These are phyloP conservation scores for Dipodomys stephensi DNA, from an alignment of 2,113 vertebrate species.

Conservation along the genomic window DNA sequence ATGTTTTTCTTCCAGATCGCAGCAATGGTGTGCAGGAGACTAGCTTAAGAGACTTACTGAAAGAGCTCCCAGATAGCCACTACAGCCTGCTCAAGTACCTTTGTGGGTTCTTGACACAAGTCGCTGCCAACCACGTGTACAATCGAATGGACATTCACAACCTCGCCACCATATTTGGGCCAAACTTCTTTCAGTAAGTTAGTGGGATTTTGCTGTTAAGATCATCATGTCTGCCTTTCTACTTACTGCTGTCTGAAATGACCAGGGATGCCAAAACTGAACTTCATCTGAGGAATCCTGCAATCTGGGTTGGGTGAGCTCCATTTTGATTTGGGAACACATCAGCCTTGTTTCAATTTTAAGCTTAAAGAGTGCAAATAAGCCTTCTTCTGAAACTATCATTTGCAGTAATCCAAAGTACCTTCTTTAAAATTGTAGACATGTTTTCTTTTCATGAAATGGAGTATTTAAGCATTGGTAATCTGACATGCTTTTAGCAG, in stretches of 20 bases:
- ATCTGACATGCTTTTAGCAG: conserved; percentile 7
- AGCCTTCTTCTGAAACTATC: not conserved
- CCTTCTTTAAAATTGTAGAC: conserved; percentile 29
- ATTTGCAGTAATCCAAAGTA: conserved; percentile 27
- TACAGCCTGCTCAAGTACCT: conserved; percentile 93
- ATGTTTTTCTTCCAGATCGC: conserved; percentile 75
- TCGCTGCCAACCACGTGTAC: conserved; percentile 90
- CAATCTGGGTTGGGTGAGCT: not conserved
- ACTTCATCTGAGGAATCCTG: not conserved
- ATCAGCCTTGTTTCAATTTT: conserved; percentile 15
- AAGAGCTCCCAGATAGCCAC: conserved; percentile 91
- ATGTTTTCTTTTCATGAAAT: conserved; percentile 30
- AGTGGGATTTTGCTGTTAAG: conserved; percentile 33
- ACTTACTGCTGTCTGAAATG: not conserved
- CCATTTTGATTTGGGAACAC: not conserved
- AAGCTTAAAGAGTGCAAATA: not conserved
- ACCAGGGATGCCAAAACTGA: not conserved
- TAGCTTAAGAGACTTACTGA: conserved; percentile 88
- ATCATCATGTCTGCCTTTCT: not conserved
- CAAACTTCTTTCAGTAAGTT: conserved; percentile 96
- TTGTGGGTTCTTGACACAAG: conserved; percentile 92
- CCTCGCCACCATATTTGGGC: conserved; percentile 95
- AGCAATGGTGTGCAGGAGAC: conserved; percentile 83
- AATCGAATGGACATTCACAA: conserved; percentile 94
- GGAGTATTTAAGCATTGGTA: not conserved